A percentile compares a stretch with the other conserved stretches of the same genome.
phyloP scores from a whole-genome alignment of 2,797 vertebrate species.

The Scolopax bukidnonensis region DNA sequence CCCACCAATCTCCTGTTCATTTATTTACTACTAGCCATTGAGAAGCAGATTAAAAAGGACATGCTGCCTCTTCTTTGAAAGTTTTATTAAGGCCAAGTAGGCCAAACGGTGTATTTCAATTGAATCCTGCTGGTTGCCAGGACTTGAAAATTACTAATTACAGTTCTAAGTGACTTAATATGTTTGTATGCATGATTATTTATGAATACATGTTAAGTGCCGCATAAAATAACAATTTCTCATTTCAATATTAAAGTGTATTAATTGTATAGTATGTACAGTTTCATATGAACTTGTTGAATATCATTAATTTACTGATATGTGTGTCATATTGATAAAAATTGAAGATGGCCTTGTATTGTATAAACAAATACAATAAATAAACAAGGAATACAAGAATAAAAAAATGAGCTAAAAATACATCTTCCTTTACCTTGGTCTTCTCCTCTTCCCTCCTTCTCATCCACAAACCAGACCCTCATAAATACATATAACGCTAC shows the following conservation, averaged over 20 bases:
- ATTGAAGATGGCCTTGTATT: not conserved
- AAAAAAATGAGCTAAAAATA: not conserved
- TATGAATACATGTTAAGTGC: constrained; percentile 72
- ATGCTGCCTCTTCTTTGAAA: constrained; percentile 75
- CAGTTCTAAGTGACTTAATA: constrained; percentile 75
- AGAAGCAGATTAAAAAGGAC: constrained; percentile 78
- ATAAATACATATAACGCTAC: not conserved
- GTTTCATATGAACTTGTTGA: constrained; percentile 49
- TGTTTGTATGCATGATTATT: constrained; percentile 83
- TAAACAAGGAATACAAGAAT: too few relatives aligned
- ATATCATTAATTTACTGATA: constrained; percentile 18
- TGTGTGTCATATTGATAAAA: not conserved
- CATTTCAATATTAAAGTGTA: constrained; percentile 60
- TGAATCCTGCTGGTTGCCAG: constrained; percentile 73
- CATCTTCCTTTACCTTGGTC: not conserved
- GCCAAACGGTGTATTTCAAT: constrained; percentile 75
- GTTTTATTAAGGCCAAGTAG: constrained; percentile 79
- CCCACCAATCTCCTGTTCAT: constrained; percentile 76
- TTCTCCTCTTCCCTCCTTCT: not conserved
- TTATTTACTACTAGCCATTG: constrained; percentile 79
- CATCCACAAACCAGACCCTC: not conserved
- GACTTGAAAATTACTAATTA: constrained; percentile 83
- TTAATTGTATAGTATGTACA: constrained; percentile 25
- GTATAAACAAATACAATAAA: too few relatives aligned
- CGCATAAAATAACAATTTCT: constrained; percentile 58